A percentile compares a stretch with the other conserved stretches of the same genome.
These are phyloP conservation scores for Antitype chi DNA, from an alignment of 2,888 invertebrate species.

Conservation along the genomic window DNA sequence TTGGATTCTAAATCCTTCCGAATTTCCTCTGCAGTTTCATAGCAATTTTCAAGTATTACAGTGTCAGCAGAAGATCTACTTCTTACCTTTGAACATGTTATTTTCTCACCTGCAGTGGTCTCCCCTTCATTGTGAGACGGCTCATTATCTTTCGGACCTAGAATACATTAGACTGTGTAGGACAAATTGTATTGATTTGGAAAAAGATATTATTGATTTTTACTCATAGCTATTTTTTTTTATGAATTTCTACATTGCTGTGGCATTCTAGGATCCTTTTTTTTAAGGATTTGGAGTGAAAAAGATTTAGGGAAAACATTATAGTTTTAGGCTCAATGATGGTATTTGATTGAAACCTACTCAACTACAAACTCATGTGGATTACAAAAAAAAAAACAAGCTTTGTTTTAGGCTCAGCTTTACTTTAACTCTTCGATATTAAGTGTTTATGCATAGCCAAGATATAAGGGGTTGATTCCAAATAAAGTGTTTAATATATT, in stretches of 20 bases:
- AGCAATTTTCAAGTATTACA: constrained; percentile 79
- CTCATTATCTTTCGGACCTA: constrained; percentile 70
- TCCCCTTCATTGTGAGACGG: constrained; percentile 72
- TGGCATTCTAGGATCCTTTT: not conserved
- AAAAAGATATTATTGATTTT: not conserved
- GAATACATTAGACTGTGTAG: constrained; percentile 59
- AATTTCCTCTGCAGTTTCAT: constrained; percentile 80
- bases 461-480: not conserved
- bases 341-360: not conserved
- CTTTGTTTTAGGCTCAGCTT: too few relatives aligned
- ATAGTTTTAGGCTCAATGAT: not conserved
- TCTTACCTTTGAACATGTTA: constrained; percentile 76
- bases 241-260: not conserved
- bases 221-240: not conserved
- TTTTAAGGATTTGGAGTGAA: not conserved
- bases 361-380: too few relatives aligned
- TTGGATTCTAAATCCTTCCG: constrained; percentile 75
- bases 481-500: constrained; percentile 1
- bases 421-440: not conserved
- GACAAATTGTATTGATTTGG: not conserved
- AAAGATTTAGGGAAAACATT: not conserved
- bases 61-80: constrained; percentile 85
- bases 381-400: not conserved
- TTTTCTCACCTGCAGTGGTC: constrained; percentile 81
- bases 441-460: not conserved